These are phyloP conservation scores for Bombus vancouverensis DNA, from an alignment of 1,140 invertebrate species.

Conservation along the genomic window DNA sequence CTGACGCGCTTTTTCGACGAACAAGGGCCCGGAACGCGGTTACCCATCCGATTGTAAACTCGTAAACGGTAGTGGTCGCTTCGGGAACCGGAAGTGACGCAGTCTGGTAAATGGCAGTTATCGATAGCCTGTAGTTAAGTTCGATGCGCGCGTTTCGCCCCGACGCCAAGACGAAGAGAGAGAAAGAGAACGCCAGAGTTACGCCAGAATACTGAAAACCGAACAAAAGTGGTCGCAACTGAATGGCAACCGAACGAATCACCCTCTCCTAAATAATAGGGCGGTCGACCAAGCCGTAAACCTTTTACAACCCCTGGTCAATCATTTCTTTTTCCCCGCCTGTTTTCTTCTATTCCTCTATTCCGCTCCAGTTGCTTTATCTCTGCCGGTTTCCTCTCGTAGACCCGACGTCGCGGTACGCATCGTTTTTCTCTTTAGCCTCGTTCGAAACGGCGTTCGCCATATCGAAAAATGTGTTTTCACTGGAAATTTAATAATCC, in stretches of 20 bases:
- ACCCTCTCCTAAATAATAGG: slow-evolving; percentile 67
- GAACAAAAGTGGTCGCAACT: slow-evolving; percentile 35
- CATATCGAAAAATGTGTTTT: not conserved
- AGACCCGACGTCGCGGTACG: not conserved
- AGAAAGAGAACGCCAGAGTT: not conserved
- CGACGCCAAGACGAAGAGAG: not conserved
- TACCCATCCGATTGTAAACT: slow-evolving; percentile 69
- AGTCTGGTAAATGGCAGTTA: slow-evolving; percentile 75
- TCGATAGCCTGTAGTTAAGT: slow-evolving; percentile 75
- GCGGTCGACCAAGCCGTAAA: slow-evolving; percentile 67
- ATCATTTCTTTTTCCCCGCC: slow-evolving; percentile 36
- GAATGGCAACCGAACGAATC: slow-evolving; percentile 43
- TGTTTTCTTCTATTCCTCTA: not conserved
- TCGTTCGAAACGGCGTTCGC: not conserved
- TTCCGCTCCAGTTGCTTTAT: slow-evolving; percentile 24
- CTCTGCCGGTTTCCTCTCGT: not conserved
- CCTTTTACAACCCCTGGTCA: slow-evolving; percentile 72
- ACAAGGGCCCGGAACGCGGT: slow-evolving; percentile 8
- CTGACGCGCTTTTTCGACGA: not conserved
- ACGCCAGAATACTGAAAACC: slow-evolving; percentile 22
- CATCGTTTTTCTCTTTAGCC: not conserved
- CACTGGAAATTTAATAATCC: slow-evolving; percentile 39
- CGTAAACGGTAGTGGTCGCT: slow-evolving; percentile 72
- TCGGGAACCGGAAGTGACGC: slow-evolving; percentile 78
- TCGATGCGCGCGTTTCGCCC: slow-evolving; percentile 28